Percentiles rank a stretch among this genome's conserved stretches.
Evolutionary conservation across 2,888 invertebrate genomes (phyloP).

Genomic region (Mallateleia sp.): DNA sequence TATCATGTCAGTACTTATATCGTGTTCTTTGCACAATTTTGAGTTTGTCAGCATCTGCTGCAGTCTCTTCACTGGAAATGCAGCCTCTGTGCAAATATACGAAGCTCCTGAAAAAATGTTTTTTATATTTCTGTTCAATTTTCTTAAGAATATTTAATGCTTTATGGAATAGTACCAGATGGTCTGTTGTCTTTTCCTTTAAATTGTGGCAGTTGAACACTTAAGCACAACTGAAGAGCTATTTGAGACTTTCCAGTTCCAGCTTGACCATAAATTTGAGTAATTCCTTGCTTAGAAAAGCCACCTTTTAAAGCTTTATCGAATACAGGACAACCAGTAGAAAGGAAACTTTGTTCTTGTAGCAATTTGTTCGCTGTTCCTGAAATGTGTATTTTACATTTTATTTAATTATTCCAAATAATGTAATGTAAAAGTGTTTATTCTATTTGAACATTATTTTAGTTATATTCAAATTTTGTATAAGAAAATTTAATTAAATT

Average conservation of each 20-base stretch:
- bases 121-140: no score
- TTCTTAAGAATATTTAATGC: no score
- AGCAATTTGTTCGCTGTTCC: slow-evolving; percentile 58
- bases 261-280: slow-evolving; percentile 95
- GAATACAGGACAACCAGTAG: slow-evolving; percentile 91
- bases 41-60: slow-evolving; percentile 90
- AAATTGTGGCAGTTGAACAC: no score
- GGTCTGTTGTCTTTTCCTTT: no score
- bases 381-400: no score
- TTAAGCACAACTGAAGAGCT: slow-evolving; percentile 93
- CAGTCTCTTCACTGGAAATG: slow-evolving; percentile 93
- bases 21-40: slow-evolving; percentile 85
- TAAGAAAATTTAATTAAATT: no score
- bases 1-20: slow-evolving; percentile 91
- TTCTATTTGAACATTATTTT: no score
- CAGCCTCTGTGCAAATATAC: slow-evolving; percentile 95
- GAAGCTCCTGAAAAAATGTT: slow-evolving; percentile 89
- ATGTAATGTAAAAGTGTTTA: no score
- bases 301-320: slow-evolving; percentile 93
- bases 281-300: slow-evolving; percentile 92
- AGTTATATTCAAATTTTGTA: no score
- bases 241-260: slow-evolving; percentile 96
- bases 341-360: slow-evolving; percentile 83
- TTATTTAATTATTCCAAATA: no score
- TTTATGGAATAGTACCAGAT: no score